Conservation (phyloP, 1,140 invertebrate species). For the Coptotermes formosanus region DNA sequence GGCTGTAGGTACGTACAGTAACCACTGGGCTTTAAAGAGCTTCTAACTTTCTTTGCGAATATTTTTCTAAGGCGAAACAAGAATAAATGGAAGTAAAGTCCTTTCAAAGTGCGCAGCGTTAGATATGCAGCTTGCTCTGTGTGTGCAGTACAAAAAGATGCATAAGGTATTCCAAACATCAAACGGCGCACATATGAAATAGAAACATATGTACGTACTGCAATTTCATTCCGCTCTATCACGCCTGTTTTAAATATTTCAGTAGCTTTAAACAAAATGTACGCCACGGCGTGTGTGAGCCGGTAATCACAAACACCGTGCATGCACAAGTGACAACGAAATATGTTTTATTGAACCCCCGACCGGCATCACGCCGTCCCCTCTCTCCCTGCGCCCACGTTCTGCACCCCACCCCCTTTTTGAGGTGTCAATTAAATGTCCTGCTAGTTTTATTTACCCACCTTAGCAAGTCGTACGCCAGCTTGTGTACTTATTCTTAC, state of each 20-base stretch:
- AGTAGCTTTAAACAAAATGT: background rate
- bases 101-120: too few relatives aligned
- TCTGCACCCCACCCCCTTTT: background rate
- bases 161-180: too few relatives aligned
- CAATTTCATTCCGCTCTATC: background rate
- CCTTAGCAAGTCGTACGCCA: background rate
- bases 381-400: too few relatives aligned
- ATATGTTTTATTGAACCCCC: background rate
- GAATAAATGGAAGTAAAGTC: too few relatives aligned
- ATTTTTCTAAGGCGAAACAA: too few relatives aligned
- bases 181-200: too few relatives aligned
- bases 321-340: background rate
- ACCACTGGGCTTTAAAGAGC: too few relatives aligned
- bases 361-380: background rate
- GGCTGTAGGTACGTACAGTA: too few relatives aligned
- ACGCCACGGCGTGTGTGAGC: background rate
- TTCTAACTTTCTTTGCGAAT: too few relatives aligned
- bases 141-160: too few relatives aligned
- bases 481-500: background rate
- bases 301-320: background rate
- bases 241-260: background rate
- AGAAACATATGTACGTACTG: too few relatives aligned
- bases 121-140: too few relatives aligned
- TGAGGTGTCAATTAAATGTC: conserved; percentile 8
- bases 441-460: background rate